Percentiles rank a stretch among this genome's conserved stretches.
phyloP scores from a whole-genome alignment of 2,888 invertebrate genomes.

The Eugnorisma glareosa region DNA sequence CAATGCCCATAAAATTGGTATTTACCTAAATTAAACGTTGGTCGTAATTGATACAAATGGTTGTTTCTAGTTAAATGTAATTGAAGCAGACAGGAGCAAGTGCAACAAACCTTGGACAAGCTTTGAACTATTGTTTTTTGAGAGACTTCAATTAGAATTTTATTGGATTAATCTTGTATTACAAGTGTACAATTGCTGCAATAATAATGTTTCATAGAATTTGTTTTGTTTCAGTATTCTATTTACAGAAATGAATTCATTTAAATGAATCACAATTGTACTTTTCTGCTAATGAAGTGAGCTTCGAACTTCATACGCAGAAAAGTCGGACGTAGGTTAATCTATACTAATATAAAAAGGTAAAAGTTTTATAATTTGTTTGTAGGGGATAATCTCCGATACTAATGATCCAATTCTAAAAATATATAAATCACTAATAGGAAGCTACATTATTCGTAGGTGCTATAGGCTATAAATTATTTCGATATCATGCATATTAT shows the following conservation, averaged over 20 bases:
- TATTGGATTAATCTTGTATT: slow-evolving; percentile 52
- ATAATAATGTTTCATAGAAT: slow-evolving; percentile 23
- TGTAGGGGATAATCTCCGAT: too few relatives aligned
- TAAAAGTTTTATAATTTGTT: too few relatives aligned
- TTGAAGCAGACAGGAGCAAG: slow-evolving; percentile 81
- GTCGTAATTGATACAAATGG: slow-evolving; percentile 89
- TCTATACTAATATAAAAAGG: too few relatives aligned
- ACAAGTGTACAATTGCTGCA: slow-evolving; percentile 19
- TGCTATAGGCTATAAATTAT: too few relatives aligned
- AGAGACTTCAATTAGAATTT: slow-evolving; percentile 49
- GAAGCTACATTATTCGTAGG: too few relatives aligned
- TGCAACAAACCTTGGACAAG: slow-evolving; percentile 72
- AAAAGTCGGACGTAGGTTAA: not conserved
- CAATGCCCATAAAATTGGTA: slow-evolving; percentile 87
- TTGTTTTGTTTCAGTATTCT: slow-evolving; percentile 4
- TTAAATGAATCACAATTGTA: not conserved
- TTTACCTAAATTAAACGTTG: slow-evolving; percentile 88
- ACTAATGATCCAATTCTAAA: too few relatives aligned
- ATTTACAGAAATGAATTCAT: slow-evolving; percentile 9
- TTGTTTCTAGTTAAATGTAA: slow-evolving; percentile 87
- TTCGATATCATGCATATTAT: too few relatives aligned
- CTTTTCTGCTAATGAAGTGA: not conserved
- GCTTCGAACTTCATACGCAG: too few relatives aligned
- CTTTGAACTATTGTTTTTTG: slow-evolving; percentile 58
- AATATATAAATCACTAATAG: too few relatives aligned